Evolutionary conservation across 2,113 vertebrate genomes (phyloP), one percentile per base, ranked within the genome.

Genomic region (Synodontis membranacea): DNA sequence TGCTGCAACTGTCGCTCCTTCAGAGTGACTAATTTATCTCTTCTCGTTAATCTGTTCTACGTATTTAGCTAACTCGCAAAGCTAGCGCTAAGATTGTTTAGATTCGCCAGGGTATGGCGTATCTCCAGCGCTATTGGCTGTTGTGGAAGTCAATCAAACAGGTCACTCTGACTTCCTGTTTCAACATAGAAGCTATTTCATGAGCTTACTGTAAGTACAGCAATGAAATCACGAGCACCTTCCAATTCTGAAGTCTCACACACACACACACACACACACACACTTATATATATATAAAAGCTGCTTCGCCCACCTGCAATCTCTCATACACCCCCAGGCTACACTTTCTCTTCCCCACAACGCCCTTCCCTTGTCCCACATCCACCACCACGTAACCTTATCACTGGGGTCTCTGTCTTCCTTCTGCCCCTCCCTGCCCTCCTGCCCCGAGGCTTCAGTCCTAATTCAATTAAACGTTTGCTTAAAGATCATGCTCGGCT

Each of bases 391-490:
- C 37, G n/a, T 85, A 88, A 88, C 84, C 58, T 86, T 88, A 86
- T 88, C 83, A 83, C 31, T 84, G 85, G 85, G 86, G 88, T 89
- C 86, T 87, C 70, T 78, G 70, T 84, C 58, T 72, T 74, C 88
- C 60, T 85, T 82, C 80, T 85, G 64, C 72, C 74, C 44, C 70
- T 68, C 37, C 50, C 60, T 21, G 74, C 28, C 48, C 44, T 75
- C 44, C n/a, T 52, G 76, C 76, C 48, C 48, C 5, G 19, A 74
- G 88, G 90, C 86, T 58, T 80, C 46, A 42, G 54, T 70, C 31
- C n/a, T 90, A 89, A 91, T 89, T 90, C 39, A 90, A 87, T 91
- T 91, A 89, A 85, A 84, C 66, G 25, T 88, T 75, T 80, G 66
- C 78, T 89, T 88, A 85, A 84, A 89, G 74, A n/a, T 76, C 46